Conservation (phyloP, 2,113 vertebrate genomes). For the Saiga tatarica region DNA sequence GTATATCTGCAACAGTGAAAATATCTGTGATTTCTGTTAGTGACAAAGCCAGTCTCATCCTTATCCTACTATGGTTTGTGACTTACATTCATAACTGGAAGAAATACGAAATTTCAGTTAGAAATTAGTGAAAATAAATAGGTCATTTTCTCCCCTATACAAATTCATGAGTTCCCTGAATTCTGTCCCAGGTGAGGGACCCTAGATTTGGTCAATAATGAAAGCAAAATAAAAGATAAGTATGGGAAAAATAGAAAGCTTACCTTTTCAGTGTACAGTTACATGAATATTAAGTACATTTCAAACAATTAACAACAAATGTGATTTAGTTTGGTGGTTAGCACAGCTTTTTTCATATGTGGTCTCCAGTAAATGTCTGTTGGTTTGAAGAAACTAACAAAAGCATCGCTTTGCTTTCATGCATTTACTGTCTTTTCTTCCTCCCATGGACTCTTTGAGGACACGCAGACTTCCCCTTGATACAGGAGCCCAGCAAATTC, state of each 20-base stretch:
- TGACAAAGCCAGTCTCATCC: neutral
- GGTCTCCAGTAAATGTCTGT: neutral
- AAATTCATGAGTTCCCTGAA: neutral
- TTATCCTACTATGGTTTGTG: neutral
- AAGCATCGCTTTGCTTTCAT: neutral
- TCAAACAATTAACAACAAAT: conserved; percentile 15
- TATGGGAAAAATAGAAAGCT: neutral
- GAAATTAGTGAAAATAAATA: neutral
- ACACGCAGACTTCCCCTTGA: neutral
- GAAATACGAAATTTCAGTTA: neutral
- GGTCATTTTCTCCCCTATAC: neutral
- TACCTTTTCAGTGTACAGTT: neutral
- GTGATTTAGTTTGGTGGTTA: neutral
- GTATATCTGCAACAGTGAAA: neutral
- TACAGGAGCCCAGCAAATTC: neutral
- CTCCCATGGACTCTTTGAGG: neutral
- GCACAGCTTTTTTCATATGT: neutral
- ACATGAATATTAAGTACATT: neutral
- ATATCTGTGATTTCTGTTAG: neutral
- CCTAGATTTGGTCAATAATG: neutral
- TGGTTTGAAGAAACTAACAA: neutral
- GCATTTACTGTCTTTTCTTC: neutral
- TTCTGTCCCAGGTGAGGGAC: neutral
- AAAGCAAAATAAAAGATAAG: neutral
- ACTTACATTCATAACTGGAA: neutral